Base-by-base conservation (phyloP, 1,140 invertebrate genomes). In the Pseudomyrmex cubaensis region DNA sequence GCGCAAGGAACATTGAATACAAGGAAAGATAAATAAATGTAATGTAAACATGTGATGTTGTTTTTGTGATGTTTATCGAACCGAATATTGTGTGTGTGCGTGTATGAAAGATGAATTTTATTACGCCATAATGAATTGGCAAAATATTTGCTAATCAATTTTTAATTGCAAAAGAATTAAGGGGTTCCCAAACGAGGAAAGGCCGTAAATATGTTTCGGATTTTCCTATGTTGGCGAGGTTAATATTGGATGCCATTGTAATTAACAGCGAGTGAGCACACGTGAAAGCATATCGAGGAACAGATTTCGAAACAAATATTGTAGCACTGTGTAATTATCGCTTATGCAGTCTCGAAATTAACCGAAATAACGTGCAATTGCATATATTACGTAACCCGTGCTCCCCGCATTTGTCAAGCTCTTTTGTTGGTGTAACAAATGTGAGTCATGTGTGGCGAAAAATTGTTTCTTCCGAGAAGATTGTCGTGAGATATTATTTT, bases 311-410 rank as follows among this genome's bases (percentile, higher is more conserved):
- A 12, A 35, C 76, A 72, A 80, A 80, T 72, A 80, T 72, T 50
- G 76, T n/a, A 12, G 2, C 22, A 15, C 76, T n/a, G 12, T 59
- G 20, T 61, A 80, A 80, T 80, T 72, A 80, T 59, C 54, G 22
- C 72, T 80, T 72, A 70, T 72, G 54, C 44, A 72, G 46, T 15
- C 46, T 8, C 67, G 25, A 83, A 83, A 83, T 82, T 63, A 85
- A 66, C 56, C 50, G 20, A 57, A 35, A 56, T 67, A 85, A 35
- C 35, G 62, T 17, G 59, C 57, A 50, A 76, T 83, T 57, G 48
- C 66, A 61, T 35, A 67, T 70, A 72, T 61, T 70, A 12, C 20
- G 10, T 5, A 54, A 25, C 44, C 54, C 25, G 13, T 59, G 76
- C 64, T 48, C 59, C 44, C 44, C 48, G 76, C 46, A 57, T 70